Evolutionary conservation across 1,140 invertebrate genomes (phyloP), one percentile per base, ranked within the genome.

Genomic region (Acromyrmex charruanus): DNA sequence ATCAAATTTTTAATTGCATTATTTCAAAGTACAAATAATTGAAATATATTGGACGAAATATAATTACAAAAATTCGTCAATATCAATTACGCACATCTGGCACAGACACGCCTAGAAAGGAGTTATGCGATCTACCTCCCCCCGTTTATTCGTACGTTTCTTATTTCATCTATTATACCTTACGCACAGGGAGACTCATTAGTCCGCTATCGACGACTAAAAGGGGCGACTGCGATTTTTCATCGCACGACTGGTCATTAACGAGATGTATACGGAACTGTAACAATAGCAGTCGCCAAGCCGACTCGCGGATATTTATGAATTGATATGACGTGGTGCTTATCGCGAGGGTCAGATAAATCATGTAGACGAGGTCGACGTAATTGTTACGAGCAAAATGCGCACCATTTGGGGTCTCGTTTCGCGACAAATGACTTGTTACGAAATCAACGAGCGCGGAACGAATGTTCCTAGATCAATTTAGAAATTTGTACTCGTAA

Each of bases 241-340:
- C 44, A 59, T 72, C 58, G n/a, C 25, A 16, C 18, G 35, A 31
- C 21, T 21, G 44, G 16, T 68, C 44, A 85, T 88, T 49, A 79
- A 61, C 25, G 74, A 72, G 74, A 72, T 68, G 74, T 28, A 18
- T 31, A 12, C 68, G 2, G 2, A 51, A 49, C 55, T 16, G n/a
- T 75, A 86, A 89, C 88, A 80, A 88, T 89, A 49, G 72, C 44
- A 86, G 71, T 18, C n/a, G 51, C 39, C 31, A 39, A 4, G 21
- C 39, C 6, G 5, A 28, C 69, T 66, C 55, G 49, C 81, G 44
- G 87, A 71, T 61, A 72, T 16, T 59, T 72, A 69, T 25, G 59
- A 72, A 89, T 89, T 69, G 88, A 86, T 89, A 86, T 75, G 82
- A 86, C 74, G 75, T 68, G 16, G 25, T 44, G 71, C 31, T 66